phyloP scores from a whole-genome alignment of 2,888 invertebrate genomes.

The Uloborus plumipes region DNA sequence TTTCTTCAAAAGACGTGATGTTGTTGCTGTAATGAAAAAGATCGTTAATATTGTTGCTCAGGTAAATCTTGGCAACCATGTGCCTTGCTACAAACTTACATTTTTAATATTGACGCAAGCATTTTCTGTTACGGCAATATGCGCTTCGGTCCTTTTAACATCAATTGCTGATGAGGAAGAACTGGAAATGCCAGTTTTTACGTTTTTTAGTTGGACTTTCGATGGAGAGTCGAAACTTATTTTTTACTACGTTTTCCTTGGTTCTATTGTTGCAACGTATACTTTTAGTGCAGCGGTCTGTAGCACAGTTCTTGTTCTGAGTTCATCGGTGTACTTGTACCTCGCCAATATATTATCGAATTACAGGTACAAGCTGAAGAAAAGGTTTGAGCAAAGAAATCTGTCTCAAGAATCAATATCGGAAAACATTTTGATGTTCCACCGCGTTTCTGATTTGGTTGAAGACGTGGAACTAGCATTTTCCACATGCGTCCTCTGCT shows the following conservation, averaged over 20 bases:
- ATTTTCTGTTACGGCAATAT: too few species aligned
- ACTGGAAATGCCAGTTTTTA: too few species aligned
- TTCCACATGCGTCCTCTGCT: conserved; percentile 7
- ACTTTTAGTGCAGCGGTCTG: conserved; percentile 2
- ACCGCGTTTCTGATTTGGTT: not conserved
- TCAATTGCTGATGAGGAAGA: too few species aligned
- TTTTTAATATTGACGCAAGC: too few species aligned
- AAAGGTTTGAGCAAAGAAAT: not conserved
- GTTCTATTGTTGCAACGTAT: not conserved
- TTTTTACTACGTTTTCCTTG: not conserved
- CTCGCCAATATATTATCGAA: not conserved
- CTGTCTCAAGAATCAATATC: not conserved
- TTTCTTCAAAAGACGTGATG: too few species aligned
- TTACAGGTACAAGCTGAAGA: conserved; percentile 1
- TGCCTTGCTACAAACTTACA: too few species aligned
- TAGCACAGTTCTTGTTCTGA: conserved; percentile 10
- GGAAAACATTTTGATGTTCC: conserved; percentile 7
- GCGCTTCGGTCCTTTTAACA: too few species aligned
- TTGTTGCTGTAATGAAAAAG: too few species aligned
- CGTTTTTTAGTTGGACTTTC: not conserved
- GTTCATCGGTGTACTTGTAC: conserved; percentile 1
- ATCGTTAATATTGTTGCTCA: too few species aligned
- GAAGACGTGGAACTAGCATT: conserved; percentile 16
- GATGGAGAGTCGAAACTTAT: not conserved
- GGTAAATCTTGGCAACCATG: too few species aligned